Percentiles rank a stretch among this genome's conserved stretches.
Conservation (phyloP, 2,888 invertebrate species). For the Brenthis hecate region DNA sequence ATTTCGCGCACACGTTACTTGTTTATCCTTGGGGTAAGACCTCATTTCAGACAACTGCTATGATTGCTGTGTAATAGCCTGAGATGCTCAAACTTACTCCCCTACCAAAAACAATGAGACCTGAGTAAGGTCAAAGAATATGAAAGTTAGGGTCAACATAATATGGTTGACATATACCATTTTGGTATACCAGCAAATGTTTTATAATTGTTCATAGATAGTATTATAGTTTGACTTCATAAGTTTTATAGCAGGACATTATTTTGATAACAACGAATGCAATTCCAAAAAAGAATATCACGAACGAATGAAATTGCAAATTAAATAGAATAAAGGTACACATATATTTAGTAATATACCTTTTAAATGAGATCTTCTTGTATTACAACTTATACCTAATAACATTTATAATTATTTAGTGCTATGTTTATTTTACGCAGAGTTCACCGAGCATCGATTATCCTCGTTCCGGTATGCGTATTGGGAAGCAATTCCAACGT, state of each 20-base stretch:
- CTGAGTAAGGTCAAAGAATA: constrained; percentile 40
- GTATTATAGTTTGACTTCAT: constrained; percentile 4
- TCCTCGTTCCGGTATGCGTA: too few species aligned
- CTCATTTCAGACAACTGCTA: constrained; percentile 79
- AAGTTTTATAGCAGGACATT: background rate
- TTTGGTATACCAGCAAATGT: constrained; percentile 49
- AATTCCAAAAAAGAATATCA: too few species aligned
- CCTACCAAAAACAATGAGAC: constrained; percentile 38
- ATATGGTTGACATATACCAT: constrained; percentile 58
- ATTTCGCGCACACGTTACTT: constrained; percentile 80
- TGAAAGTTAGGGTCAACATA: constrained; percentile 48
- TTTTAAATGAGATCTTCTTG: too few species aligned
- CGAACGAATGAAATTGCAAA: too few species aligned
- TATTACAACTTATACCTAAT: too few species aligned
- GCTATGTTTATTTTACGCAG: too few species aligned
- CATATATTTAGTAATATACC: too few species aligned
- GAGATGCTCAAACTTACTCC: constrained; percentile 48
- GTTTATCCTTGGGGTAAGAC: constrained; percentile 79
- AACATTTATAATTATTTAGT: too few species aligned
- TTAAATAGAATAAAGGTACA: too few species aligned
- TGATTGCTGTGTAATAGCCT: constrained; percentile 76
- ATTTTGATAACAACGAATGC: background rate
- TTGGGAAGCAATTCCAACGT: too few species aligned
- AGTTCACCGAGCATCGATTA: too few species aligned
- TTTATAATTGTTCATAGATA: constrained; percentile 14